Conservation (phyloP, 2,797 vertebrate genomes). For the Brachymystax lenok region DNA sequence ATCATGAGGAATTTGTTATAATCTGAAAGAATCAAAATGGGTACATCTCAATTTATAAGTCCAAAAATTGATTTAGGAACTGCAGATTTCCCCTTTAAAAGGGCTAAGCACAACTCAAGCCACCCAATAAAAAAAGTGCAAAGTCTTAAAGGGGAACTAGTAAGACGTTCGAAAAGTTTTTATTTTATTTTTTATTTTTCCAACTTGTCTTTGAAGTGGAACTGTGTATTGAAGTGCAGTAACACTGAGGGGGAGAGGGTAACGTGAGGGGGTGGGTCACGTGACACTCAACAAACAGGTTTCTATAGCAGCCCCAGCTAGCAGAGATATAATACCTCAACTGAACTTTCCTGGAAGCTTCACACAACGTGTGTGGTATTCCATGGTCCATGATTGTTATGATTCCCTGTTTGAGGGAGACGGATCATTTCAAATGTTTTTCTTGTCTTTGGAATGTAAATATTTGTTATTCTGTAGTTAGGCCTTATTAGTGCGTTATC, state of each 20-base stretch:
- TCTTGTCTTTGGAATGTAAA: conserved; percentile 8
- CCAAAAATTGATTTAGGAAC: no score
- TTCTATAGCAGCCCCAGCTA: conserved; percentile 18
- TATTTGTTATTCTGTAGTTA: conserved; percentile 5
- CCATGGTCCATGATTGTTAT: not conserved
- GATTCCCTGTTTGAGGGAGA: not conserved
- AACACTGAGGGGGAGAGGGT: not conserved
- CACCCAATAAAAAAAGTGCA: not conserved
- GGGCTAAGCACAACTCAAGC: not conserved
- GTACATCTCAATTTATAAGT: no score
- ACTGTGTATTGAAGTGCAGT: not conserved
- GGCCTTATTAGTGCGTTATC: not conserved
- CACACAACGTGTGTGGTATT: conserved; percentile 3
- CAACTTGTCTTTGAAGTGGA: no score
- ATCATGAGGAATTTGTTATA: no score
- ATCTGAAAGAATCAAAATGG: no score
- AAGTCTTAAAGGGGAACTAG: conserved; percentile 3
- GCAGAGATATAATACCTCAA: conserved; percentile 13
- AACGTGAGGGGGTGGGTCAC: not conserved
- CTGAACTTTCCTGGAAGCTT: conserved; percentile 2
- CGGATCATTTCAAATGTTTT: not conserved
- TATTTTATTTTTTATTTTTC: no score
- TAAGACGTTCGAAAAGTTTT: not conserved
- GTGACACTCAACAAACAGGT: conserved; percentile 23
- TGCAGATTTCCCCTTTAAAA: no score